A percentile compares a stretch with the other conserved stretches of the same genome.
phyloP scores from a whole-genome alignment of 2,113 vertebrate species.

The Esox niger region DNA sequence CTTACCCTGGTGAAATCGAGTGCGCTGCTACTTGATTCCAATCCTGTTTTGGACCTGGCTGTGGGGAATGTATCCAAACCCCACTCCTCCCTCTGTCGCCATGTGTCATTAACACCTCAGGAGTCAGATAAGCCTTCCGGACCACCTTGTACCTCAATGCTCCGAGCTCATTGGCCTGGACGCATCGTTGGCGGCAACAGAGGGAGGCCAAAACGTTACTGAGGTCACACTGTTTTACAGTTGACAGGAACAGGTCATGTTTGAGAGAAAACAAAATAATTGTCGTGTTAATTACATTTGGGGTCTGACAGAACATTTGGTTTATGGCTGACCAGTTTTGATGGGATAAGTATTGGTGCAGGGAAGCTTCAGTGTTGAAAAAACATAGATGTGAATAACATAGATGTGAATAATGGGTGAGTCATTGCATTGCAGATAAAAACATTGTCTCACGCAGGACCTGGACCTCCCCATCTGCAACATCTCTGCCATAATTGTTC shows the following conservation, averaged over 20 bases:
- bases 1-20: too few relatives aligned
- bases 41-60: background rate
- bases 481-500: too few relatives aligned
- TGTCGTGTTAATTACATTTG: background rate
- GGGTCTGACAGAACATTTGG: background rate
- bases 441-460: too few relatives aligned
- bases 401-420: too few relatives aligned
- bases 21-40: background rate
- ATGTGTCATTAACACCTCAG: conserved; percentile 58
- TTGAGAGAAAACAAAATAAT: background rate
- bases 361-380: too few relatives aligned
- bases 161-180: conserved; percentile 44
- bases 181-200: conserved; percentile 56
- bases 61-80: background rate
- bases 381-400: too few relatives aligned
- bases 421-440: too few relatives aligned
- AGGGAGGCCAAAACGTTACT: conserved; percentile 26
- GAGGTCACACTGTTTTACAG: conserved; percentile 30
- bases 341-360: too few relatives aligned
- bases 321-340: background rate
- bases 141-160: conserved; percentile 59
- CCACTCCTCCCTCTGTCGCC: conserved; percentile 28
- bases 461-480: too few relatives aligned
- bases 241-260: conserved; percentile 5
- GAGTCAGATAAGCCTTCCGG: conserved; percentile 53